Evolutionary conservation across 1,140 invertebrate species (phyloP), one percentile per base, ranked within the genome.

Genomic region (Elymnias hypermnestra): DNA sequence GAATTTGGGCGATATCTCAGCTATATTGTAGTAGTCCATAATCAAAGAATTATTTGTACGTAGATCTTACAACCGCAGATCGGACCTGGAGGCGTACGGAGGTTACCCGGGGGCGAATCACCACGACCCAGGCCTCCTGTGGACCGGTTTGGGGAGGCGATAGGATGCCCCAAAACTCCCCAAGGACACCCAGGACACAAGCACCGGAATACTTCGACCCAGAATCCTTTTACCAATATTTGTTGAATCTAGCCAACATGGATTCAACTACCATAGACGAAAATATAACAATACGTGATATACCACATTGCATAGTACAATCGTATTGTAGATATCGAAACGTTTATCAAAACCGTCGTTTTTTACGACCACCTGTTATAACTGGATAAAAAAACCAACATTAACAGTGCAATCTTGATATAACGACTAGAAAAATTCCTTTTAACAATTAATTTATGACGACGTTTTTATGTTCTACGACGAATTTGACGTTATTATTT

Each of bases 11-110:
- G n/a, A n/a, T n/a, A n/a, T n/a, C n/a, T n/a, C n/a, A n/a, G n/a
- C n/a, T n/a, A n/a, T n/a, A n/a, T n/a, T n/a, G n/a, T n/a, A 40
- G 13, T 12, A 21, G 38, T 48, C 53, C 56, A 64, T 23, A 46
- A 43, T 46, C 35, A 53, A 57, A 40, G 38, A 73, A 66, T 72
- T 72, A 70, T 72, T 74, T 81, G 72, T 81, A 81, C 62, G 68
- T 77, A 84, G 81, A 81, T 77, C 78, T 74, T 84, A 84, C 78
- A 82, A 84, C 76, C 77, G 81, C 71, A 84, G 81, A 84, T 84
- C 81, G 52, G 70, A 71, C 53, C 49, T 77, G 71, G 76, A 84
- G 69, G 52, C 68, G 50, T 70, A 75, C 51, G 62, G 51, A 14
- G 50, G 29, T 0, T 83, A 83, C 55, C 81, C 81, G 3, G 65